Conservation (phyloP, 2,888 invertebrate species). For the Brachynemurus nebulosus region DNA sequence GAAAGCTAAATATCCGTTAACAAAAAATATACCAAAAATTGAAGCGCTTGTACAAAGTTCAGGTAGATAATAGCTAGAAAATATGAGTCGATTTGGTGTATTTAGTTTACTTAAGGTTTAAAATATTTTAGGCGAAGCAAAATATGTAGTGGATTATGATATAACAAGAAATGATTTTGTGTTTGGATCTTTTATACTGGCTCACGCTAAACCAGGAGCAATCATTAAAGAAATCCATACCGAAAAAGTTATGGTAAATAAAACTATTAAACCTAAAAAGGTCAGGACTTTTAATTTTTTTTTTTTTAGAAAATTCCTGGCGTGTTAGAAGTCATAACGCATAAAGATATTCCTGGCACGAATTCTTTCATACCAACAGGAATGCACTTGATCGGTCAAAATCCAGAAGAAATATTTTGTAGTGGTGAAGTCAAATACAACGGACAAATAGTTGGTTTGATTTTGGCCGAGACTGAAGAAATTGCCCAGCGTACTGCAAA, state of each 20-base stretch:
- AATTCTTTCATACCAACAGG: slow-evolving; percentile 38
- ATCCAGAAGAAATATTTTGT: slow-evolving; percentile 15
- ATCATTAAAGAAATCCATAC: slow-evolving; percentile 42
- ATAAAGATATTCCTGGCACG: slow-evolving; percentile 55
- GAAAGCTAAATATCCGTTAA: slow-evolving; percentile 54
- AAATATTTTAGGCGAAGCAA: slow-evolving; percentile 33
- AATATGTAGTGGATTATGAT: slow-evolving; percentile 47
- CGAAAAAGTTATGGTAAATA: slow-evolving; percentile 42
- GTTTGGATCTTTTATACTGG: slow-evolving; percentile 48
- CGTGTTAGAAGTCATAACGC: slow-evolving; percentile 47
- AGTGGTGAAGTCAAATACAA: slow-evolving; percentile 25
- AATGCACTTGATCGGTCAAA: slow-evolving; percentile 28
- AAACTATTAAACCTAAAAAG: neutral
- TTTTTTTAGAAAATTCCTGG: slow-evolving; percentile 45
- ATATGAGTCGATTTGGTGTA: too few species aligned
- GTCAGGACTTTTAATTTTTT: neutral
- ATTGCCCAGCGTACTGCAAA: slow-evolving; percentile 24
- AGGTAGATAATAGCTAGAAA: too few species aligned
- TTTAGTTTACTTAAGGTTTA: too few species aligned
- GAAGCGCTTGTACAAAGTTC: slow-evolving; percentile 43
- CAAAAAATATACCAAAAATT: slow-evolving; percentile 57
- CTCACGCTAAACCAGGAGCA: slow-evolving; percentile 27
- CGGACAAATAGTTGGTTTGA: slow-evolving; percentile 32
- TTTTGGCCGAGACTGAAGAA: slow-evolving; percentile 27
- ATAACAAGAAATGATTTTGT: slow-evolving; percentile 36